Conservation (phyloP, 2,888 invertebrate genomes). For the Hoplodrina ambigua region DNA sequence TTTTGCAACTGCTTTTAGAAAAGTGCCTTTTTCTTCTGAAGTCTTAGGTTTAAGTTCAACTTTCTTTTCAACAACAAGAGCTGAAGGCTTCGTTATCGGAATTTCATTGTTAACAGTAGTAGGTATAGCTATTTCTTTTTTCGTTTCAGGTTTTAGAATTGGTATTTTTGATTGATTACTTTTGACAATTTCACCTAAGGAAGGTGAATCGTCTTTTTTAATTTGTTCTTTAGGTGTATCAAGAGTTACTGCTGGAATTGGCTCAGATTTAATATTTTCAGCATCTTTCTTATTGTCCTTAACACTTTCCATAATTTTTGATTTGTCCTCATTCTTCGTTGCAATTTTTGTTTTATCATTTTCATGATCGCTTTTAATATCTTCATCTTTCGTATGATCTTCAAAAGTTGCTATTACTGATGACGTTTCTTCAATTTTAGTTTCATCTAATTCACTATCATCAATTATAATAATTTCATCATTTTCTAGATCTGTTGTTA, state of each 20-base stretch:
- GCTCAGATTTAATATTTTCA: slow-evolving; percentile 7
- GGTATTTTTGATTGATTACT: slow-evolving; percentile 51
- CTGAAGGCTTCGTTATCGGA: background rate
- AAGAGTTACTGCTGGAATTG: background rate
- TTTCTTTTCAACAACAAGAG: background rate
- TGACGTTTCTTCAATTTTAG: slow-evolving; percentile 11
- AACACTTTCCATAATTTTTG: slow-evolving; percentile 26
- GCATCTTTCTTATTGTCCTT: slow-evolving; percentile 9
- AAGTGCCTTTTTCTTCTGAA: slow-evolving; percentile 1
- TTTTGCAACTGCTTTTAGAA: slow-evolving; percentile 18
- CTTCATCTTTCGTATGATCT: slow-evolving; percentile 1
- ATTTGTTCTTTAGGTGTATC: slow-evolving; percentile 11
- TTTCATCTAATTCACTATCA: slow-evolving; percentile 44
- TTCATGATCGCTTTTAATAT: slow-evolving; percentile 4
- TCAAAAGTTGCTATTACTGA: background rate
- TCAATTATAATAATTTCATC: slow-evolving; percentile 45
- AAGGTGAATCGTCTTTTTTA: background rate
- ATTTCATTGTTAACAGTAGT: slow-evolving; percentile 6
- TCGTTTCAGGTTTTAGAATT: slow-evolving; percentile 22
- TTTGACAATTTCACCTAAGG: slow-evolving; percentile 11
- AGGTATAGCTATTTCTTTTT: slow-evolving; percentile 13
- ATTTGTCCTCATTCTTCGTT: slow-evolving; percentile 13
- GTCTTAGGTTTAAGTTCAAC: background rate
- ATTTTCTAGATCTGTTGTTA: slow-evolving; percentile 30
- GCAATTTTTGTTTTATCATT: slow-evolving; percentile 14